Evolutionary conservation across 2,888 invertebrate genomes (phyloP), one percentile per base, ranked within the genome.

Genomic region (Harmothoe impar): DNA sequence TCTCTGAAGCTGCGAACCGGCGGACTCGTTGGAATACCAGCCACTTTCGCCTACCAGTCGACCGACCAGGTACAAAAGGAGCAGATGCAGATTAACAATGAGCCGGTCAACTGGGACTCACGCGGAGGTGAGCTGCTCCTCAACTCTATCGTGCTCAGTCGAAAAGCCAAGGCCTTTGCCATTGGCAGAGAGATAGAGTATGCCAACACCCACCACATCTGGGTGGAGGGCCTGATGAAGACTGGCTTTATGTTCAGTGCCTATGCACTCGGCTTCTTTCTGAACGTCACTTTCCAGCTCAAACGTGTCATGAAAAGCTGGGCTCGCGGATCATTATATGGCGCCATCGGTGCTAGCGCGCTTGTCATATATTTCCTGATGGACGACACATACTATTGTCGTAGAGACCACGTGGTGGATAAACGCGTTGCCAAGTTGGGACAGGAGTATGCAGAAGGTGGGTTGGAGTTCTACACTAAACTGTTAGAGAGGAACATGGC

Each of bases 91-190:
- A 54, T 93, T n/a, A 91, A 92, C 94, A 97, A 97, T 92, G 90
- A 92, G 51, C 95, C 96, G 89, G 96, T 98, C 0, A 96, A 97
- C 93, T 98, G 97, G 97, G 96, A 96, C 56, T 96, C 97, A 0
- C 96, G 97, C 91, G 96, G 96, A 91, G 97, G 97, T 0, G 95
- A 97, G 93, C 95, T 97, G 90, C 96, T 98, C 81, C 96, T 97
- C 89, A 96, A 97, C 23, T 97, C 98, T 0, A 94, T 98, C 51
- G 95, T 98, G 1, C 94, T 98, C n/a, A 97, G 97, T 23, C 97
- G 98, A 92, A 97, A 97, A 92, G 98, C 98, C 17, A 97, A 98
- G 95, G 96, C 97, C 91, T 98, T 98, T 96, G 98, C 97, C 0
- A 97, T 98, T 43, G 98, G 98, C 91, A 96, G 97, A 93, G 97